Percentiles rank a stretch among this genome's conserved stretches.
Conservation (phyloP, 2,113 vertebrate genomes). For the Sorex araneus region DNA sequence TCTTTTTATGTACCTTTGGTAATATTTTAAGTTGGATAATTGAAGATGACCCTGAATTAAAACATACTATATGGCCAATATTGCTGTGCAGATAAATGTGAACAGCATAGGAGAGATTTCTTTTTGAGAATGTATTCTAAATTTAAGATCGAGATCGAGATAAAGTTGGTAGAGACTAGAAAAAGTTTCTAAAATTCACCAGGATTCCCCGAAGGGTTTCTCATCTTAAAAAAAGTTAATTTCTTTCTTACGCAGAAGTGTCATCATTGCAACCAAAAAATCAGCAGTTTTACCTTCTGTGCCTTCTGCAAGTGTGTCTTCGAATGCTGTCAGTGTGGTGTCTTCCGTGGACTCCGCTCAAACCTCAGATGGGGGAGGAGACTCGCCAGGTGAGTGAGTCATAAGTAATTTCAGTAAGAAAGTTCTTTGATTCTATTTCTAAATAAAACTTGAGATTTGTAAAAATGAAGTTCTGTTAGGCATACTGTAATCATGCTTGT, state of each 20-base stretch:
- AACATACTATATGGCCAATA: neutral
- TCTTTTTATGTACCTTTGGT: conserved; percentile 21
- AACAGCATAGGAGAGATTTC: neutral
- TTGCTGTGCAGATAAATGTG: neutral
- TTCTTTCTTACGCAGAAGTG: conserved; percentile 91
- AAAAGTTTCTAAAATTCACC: conserved; percentile 31
- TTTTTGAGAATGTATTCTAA: conserved; percentile 48
- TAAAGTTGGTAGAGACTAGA: neutral
- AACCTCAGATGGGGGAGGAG: conserved; percentile 83
- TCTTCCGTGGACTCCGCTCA: conserved; percentile 92
- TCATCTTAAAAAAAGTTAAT: neutral
- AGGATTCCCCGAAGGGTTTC: conserved; percentile 23
- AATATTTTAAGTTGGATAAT: conserved; percentile 61
- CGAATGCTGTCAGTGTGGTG: conserved; percentile 94
- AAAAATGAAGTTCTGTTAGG: conserved; percentile 9
- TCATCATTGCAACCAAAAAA: conserved; percentile 96
- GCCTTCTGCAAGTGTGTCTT: conserved; percentile 84
- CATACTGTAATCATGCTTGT: conserved; percentile 30
- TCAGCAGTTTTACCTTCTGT: conserved; percentile 85
- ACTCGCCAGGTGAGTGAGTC: conserved; percentile 91
- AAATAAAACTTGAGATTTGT: conserved; percentile 15
- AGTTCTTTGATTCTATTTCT: conserved; percentile 15
- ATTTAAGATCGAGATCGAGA: conserved; percentile 6
- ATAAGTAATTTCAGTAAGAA: neutral
- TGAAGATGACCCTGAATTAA: conserved; percentile 56